phyloP scores from a whole-genome alignment of 2,113 vertebrate species.

The Suricata suricatta region DNA sequence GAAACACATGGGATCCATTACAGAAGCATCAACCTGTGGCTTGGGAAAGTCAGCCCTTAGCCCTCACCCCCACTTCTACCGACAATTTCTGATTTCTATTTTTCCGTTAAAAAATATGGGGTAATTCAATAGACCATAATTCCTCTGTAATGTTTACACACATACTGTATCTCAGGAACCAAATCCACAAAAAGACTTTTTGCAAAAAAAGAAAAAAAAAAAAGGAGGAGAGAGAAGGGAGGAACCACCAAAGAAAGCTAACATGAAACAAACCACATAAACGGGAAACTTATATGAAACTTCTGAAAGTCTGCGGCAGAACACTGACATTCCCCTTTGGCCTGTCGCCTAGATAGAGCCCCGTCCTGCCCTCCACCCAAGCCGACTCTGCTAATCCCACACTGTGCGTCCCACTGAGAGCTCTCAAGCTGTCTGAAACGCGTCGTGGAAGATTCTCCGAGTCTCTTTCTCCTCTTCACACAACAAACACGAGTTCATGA shows the following conservation, averaged over 20 bases:
- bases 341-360: neutral
- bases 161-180: constrained; percentile 61
- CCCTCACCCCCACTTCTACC: constrained; percentile 9
- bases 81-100: constrained; percentile 66
- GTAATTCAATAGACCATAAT: constrained; percentile 79
- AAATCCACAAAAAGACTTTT: constrained; percentile 65
- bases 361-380: neutral
- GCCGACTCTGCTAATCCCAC: neutral
- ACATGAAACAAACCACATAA: constrained; percentile 72
- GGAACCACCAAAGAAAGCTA: constrained; percentile 69
- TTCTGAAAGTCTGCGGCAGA: constrained; percentile 60
- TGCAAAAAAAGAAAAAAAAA: constrained; percentile 14
- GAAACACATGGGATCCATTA: constrained; percentile 75
- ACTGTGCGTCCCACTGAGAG: neutral
- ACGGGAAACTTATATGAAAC: constrained; percentile 63
- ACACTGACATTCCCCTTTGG: constrained; percentile 52
- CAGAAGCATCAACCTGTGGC: constrained; percentile 70
- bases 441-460: constrained; percentile 62
- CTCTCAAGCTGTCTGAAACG: constrained; percentile 47
- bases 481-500: constrained; percentile 72
- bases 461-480: constrained; percentile 58
- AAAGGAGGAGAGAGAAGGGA: neutral
- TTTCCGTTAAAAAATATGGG: constrained; percentile 71
- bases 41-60: constrained; percentile 66
- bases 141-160: constrained; percentile 69